A percentile compares a stretch with the other conserved stretches of the same genome.
These are phyloP conservation scores for Drosophila ochracea DNA, from an alignment of 2,888 invertebrate species.

Conservation along the genomic window DNA sequence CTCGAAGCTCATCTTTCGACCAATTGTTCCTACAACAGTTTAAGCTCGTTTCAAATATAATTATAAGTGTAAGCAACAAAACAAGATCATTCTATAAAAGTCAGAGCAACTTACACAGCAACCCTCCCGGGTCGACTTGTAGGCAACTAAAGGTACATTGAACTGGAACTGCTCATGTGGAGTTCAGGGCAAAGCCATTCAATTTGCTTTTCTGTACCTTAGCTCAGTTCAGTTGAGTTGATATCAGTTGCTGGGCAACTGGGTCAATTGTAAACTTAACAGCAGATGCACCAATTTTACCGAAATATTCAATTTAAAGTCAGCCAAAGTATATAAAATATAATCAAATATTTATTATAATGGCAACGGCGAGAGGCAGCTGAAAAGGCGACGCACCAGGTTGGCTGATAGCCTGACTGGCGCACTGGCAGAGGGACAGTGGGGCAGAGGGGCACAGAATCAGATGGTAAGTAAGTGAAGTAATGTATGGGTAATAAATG, in stretches of 20 bases:
- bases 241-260: conserved; percentile 55
- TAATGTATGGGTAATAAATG: conserved; percentile 54
- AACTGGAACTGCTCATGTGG: conserved; percentile 62
- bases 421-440: neutral
- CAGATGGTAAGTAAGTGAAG: conserved; percentile 17
- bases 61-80: neutral
- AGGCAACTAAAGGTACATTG: conserved; percentile 65
- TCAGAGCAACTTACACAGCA: neutral
- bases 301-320: conserved; percentile 56
- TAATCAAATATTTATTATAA: conserved; percentile 79
- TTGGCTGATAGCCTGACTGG: conserved; percentile 6
- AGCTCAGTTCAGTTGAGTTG: conserved; percentile 35
- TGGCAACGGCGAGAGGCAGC: conserved; percentile 40
- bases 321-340: conserved; percentile 51
- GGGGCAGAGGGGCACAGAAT: no score
- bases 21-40: neutral
- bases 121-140: conserved; percentile 29
- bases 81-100: neutral
- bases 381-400: conserved; percentile 21
- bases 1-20: neutral
- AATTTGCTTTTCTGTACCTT: conserved; percentile 66
- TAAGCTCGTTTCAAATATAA: neutral
- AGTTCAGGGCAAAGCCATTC: conserved; percentile 68
- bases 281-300: conserved; percentile 62
- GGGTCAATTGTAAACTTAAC: conserved; percentile 68